These are phyloP conservation scores for Catocala sponsa DNA, from an alignment of 2,888 invertebrate genomes.

Conservation along the genomic window DNA sequence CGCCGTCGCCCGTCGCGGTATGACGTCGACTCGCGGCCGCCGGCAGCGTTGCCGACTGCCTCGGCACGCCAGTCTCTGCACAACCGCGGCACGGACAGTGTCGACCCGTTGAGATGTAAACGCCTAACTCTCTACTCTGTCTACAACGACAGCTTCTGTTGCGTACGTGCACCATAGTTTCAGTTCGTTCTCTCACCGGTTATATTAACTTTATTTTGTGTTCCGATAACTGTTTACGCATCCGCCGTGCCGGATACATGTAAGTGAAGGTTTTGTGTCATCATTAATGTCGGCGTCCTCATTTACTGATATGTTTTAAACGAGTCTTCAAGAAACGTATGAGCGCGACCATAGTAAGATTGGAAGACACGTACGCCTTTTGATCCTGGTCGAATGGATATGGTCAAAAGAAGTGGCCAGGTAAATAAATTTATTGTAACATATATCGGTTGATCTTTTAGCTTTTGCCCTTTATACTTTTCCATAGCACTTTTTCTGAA, in stretches of 20 bases:
- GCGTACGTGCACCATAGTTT: slow-evolving; percentile 68
- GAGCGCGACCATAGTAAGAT: slow-evolving; percentile 68
- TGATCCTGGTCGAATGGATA: slow-evolving; percentile 62
- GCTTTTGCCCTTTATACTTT: slow-evolving; percentile 33
- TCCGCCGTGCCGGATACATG: slow-evolving; percentile 69
- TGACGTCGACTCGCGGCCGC: slow-evolving; percentile 46
- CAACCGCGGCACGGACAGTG: slow-evolving; percentile 85
- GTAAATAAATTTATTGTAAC: slow-evolving; percentile 56
- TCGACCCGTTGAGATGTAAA: slow-evolving; percentile 87
- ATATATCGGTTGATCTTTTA: slow-evolving; percentile 28
- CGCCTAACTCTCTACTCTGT: slow-evolving; percentile 81
- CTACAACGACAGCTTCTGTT: slow-evolving; percentile 83
- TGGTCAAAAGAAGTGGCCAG: slow-evolving; percentile 68
- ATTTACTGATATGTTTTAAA: slow-evolving; percentile 70
- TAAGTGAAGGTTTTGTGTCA: slow-evolving; percentile 81
- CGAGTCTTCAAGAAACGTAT: slow-evolving; percentile 62
- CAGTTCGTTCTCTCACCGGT: slow-evolving; percentile 63
- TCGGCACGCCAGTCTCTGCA: slow-evolving; percentile 77
- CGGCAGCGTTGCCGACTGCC: slow-evolving; percentile 26
- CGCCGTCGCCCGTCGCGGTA: slow-evolving; percentile 44
- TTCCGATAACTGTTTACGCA: slow-evolving; percentile 60
- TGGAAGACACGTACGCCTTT: slow-evolving; percentile 53
- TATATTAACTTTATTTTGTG: slow-evolving; percentile 75
- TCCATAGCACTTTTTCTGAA: slow-evolving; percentile 41
- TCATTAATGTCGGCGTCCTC: slow-evolving; percentile 69